Base-by-base conservation (phyloP, 2,888 invertebrate species). In the Tridacna crocea region DNA sequence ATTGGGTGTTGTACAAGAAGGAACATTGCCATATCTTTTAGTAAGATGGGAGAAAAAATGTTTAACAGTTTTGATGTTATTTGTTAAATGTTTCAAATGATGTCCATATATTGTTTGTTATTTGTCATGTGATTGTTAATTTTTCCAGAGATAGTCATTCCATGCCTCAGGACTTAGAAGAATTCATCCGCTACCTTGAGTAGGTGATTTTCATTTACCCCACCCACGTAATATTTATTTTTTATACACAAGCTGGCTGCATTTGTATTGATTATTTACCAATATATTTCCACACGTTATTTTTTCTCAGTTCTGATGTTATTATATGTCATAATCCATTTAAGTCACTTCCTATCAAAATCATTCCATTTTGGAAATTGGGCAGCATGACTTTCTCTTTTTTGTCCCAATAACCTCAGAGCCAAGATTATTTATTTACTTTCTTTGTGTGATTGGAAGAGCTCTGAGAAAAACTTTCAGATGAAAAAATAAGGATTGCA, bases 111-210 rank as follows among this genome's bases (percentile, higher is more conserved):
- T 65, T 65, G 26, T 27, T 26, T 65, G 24, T 65, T 68, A 26
- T 48, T 22, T 70, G 70, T 70, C 75, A 66, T 51, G 68, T 70
- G 22, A 48, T 17, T 70, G 70, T 70, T 70, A 70, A 70, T 17
- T 70, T 48, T 86, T 87, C 55, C 87, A 87, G 87, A 87, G 84
- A 87, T 75, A 83, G 84, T 72, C 83, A 78, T 27, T 68, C 88
- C 75, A 82, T 89, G 87, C 88, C 89, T 55, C 81, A 82, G 72
- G 89, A 89, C 80, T 83, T 89, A 79, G 88, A 89, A 82, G 89
- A 88, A 78, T 89, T 89, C 88, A 84, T 89, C 88, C 75, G 83
- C 70, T 89, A 89, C 72, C 78, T 89, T 48, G 89, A 89, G 89
- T 89, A 89, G 83, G 89, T 89, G 74, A 74, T 61, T 61, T 74